These are phyloP conservation scores for Odontamblyopus lacepedii DNA, from an alignment of 2,797 vertebrate species.

Conservation along the genomic window DNA sequence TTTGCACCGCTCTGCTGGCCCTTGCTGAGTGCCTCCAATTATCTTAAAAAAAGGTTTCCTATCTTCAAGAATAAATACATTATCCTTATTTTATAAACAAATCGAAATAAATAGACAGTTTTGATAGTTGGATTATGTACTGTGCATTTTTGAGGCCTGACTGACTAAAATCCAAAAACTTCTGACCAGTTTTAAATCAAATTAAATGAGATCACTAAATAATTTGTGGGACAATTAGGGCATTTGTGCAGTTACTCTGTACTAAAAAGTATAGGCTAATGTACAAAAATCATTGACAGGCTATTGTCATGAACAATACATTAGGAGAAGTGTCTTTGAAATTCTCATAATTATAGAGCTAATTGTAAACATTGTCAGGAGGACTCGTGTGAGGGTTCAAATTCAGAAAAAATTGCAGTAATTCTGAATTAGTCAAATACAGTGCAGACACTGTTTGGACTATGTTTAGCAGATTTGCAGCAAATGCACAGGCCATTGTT, in stretches of 20 bases:
- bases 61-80: background rate
- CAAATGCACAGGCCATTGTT: slow-evolving; percentile 38
- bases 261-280: background rate
- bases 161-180: too few species aligned
- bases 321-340: background rate
- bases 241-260: background rate
- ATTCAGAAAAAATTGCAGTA: background rate
- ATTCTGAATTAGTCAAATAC: background rate
- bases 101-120: background rate
- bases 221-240: background rate
- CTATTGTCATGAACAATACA: background rate
- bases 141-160: too few species aligned
- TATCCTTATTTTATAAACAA: background rate
- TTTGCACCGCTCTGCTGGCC: background rate
- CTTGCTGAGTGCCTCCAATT: too few species aligned
- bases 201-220: background rate
- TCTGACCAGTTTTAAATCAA: background rate
- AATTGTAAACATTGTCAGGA: background rate
- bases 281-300: background rate
- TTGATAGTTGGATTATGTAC: background rate
- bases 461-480: slow-evolving; percentile 1
- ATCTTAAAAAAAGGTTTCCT: background rate
- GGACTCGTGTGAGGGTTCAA: background rate
- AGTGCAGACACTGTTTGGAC: background rate
- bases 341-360: background rate